Conservation (phyloP, 1,140 invertebrate genomes). For the Archivesica marissinica region DNA sequence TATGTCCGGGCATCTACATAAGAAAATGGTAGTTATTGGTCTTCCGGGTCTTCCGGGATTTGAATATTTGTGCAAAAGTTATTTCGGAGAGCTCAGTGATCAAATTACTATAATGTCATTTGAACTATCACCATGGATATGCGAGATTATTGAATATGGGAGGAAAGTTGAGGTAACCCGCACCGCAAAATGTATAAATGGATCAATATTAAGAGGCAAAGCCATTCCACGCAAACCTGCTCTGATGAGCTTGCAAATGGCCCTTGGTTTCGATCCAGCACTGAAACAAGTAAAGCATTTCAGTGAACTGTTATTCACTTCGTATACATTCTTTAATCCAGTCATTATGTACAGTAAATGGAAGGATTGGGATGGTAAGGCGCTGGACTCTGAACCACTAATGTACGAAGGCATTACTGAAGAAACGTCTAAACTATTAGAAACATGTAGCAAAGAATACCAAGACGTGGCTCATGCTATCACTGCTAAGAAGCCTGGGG, state of each 20-base stretch:
- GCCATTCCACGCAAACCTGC: conserved; percentile 63
- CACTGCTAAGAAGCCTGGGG: conserved; percentile 56
- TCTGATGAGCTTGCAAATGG: conserved; percentile 70
- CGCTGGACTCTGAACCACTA: conserved; percentile 68
- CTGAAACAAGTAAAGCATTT: conserved; percentile 67
- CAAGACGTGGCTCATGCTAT: conserved; percentile 67
- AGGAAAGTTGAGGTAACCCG: conserved; percentile 63
- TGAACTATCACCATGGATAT: conserved; percentile 73
- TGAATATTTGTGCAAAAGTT: conserved; percentile 70
- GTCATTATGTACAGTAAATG: conserved; percentile 75
- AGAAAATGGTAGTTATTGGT: conserved; percentile 53
- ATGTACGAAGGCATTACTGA: conserved; percentile 76
- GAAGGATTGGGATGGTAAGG: conserved; percentile 78
- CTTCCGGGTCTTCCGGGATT: conserved; percentile 69
- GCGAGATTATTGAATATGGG: conserved; percentile 73
- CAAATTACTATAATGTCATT: conserved; percentile 71
- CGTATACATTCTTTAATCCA: conserved; percentile 73
- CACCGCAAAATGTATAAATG: conserved; percentile 58
- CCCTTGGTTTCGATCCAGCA: conserved; percentile 63
- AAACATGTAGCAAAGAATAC: conserved; percentile 72
- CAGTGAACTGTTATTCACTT: conserved; percentile 70
- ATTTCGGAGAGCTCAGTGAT: conserved; percentile 58
- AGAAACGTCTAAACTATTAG: conserved; percentile 64
- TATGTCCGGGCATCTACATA: conserved; percentile 62
- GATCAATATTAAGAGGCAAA: conserved; percentile 67